Evolutionary conservation across 2,113 vertebrate species (phyloP).

Genomic region (Syngnathus typhle): DNA sequence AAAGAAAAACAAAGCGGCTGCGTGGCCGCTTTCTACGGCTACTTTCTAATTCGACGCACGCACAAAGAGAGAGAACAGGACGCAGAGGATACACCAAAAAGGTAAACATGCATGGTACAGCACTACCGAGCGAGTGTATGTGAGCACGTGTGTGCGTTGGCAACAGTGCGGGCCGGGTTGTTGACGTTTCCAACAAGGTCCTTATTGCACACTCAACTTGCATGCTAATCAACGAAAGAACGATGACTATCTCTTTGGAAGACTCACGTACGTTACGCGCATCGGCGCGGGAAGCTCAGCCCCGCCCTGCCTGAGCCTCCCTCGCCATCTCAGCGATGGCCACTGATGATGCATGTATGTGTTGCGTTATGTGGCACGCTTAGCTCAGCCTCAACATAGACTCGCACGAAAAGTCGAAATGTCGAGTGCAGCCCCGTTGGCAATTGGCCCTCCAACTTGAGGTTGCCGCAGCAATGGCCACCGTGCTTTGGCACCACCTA

Average conservation of each 20-base stretch:
- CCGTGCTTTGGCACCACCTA: too few relatives aligned
- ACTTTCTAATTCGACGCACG: constrained; percentile 55
- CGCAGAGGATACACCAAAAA: constrained; percentile 56
- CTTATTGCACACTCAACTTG: constrained; percentile 70
- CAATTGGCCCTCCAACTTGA: background rate
- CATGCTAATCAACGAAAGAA: constrained; percentile 49
- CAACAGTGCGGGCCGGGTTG: constrained; percentile 41
- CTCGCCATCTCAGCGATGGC: too few relatives aligned
- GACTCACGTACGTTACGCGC: constrained; percentile 51
- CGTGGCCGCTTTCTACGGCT: constrained; percentile 47
- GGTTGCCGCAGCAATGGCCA: too few relatives aligned
- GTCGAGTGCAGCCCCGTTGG: background rate
- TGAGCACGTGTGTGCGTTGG: constrained; percentile 40
- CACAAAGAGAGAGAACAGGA: constrained; percentile 44
- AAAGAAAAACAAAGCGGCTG: constrained; percentile 51
- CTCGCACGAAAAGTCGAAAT: background rate
- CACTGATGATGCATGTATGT: background rate
- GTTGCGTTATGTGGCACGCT: constrained; percentile 33
- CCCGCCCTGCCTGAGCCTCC: too few relatives aligned
- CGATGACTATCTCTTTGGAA: constrained; percentile 61
- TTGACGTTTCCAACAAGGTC: constrained; percentile 18
- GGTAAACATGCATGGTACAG: constrained; percentile 66
- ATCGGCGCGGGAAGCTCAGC: too few relatives aligned
- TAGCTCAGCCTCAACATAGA: background rate
- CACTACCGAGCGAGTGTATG: constrained; percentile 50